Evolutionary conservation across 2,888 invertebrate species (phyloP).

Genomic region (Thereva unica): DNA sequence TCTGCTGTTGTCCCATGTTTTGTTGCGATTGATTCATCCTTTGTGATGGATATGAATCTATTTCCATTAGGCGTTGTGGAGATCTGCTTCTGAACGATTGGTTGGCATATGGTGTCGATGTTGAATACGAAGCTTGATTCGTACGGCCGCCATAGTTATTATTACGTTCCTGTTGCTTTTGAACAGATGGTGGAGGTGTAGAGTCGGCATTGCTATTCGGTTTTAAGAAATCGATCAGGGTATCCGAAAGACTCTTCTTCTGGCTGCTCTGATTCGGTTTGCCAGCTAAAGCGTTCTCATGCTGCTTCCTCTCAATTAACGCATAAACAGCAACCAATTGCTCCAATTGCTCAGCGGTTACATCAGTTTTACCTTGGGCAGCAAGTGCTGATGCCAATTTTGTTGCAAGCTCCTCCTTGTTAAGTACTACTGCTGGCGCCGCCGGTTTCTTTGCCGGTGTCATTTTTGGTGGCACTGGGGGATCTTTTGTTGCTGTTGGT

Average conservation of each 20-base stretch:
- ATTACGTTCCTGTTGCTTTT: too few relatives aligned
- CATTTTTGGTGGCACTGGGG: conserved; percentile 2
- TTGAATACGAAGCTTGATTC: too few relatives aligned
- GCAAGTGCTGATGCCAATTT: conserved; percentile 77
- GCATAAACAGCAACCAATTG: conserved; percentile 74
- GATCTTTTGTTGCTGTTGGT: background rate
- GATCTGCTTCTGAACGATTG: too few relatives aligned
- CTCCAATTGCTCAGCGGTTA: conserved; percentile 76
- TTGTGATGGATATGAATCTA: too few relatives aligned
- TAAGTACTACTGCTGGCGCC: conserved; percentile 60
- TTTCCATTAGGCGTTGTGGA: too few relatives aligned
- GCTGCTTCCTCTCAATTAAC: conserved; percentile 51
- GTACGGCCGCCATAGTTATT: too few relatives aligned
- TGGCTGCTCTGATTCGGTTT: conserved; percentile 24
- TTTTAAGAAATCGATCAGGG: conserved; percentile 46
- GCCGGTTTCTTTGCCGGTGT: background rate
- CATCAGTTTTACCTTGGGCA: conserved; percentile 80
- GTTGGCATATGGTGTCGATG: too few relatives aligned
- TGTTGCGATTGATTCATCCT: too few relatives aligned
- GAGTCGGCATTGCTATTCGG: conserved; percentile 15
- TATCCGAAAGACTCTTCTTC: conserved; percentile 47
- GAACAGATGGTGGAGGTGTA: background rate
- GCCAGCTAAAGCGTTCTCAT: conserved; percentile 36
- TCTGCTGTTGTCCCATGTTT: too few relatives aligned
- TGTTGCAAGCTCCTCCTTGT: conserved; percentile 64